phyloP scores from a whole-genome alignment of 2,888 invertebrate genomes.

The Hypomecis punctinalis region DNA sequence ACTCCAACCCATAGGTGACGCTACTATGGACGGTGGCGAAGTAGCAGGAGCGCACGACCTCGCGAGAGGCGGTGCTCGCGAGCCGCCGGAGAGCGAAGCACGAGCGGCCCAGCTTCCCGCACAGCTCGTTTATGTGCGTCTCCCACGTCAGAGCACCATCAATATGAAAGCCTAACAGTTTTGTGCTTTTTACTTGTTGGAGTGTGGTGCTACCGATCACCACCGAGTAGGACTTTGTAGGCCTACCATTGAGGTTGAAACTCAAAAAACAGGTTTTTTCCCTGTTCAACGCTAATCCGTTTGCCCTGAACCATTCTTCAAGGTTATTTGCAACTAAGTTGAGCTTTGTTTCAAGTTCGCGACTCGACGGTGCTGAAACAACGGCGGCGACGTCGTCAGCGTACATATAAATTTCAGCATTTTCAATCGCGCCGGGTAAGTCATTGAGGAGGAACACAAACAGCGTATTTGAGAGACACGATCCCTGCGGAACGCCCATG shows the following conservation, averaged over 20 bases:
- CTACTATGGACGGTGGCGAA: slow-evolving; percentile 12
- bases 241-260: background rate
- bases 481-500: slow-evolving; percentile 20
- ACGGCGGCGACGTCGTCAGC: background rate
- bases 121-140: slow-evolving; percentile 15
- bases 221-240: background rate
- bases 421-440: slow-evolving; percentile 1
- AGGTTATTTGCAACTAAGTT: background rate
- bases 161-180: slow-evolving; percentile 17
- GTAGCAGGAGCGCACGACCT: slow-evolving; percentile 24
- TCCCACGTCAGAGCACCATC: slow-evolving; percentile 15
- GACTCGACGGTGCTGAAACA: background rate
- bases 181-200: slow-evolving; percentile 4
- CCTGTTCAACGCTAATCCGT: slow-evolving; percentile 13
- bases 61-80: slow-evolving; percentile 11
- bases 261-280: slow-evolving; percentile 4
- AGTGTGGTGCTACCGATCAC: background rate
- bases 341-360: background rate
- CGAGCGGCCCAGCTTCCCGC: slow-evolving; percentile 19
- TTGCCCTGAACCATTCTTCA: slow-evolving; percentile 16
- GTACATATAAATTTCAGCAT: slow-evolving; percentile 1
- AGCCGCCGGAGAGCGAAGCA: slow-evolving; percentile 23
- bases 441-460: slow-evolving; percentile 21
- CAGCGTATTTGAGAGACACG: slow-evolving; percentile 22
- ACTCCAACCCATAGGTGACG: slow-evolving; percentile 22